Evolutionary conservation across 2,888 invertebrate genomes (phyloP).

Genomic region (Brachypalpus laphriformis): DNA sequence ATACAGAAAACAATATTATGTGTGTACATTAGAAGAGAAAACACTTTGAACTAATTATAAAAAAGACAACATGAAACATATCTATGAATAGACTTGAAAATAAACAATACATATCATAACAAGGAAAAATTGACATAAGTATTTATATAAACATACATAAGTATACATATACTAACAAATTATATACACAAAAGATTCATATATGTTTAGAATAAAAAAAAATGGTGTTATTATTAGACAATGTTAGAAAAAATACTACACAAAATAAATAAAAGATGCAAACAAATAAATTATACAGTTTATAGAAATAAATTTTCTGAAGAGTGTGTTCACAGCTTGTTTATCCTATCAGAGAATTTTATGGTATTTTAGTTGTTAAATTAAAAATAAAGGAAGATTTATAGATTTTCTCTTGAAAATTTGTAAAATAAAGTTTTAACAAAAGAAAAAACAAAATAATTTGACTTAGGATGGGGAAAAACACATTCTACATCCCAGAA

Average conservation of each 20-base stretch:
- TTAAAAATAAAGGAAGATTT: slow-evolving; percentile 3
- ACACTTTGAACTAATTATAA: slow-evolving; percentile 18
- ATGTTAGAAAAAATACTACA: slow-evolving; percentile 26
- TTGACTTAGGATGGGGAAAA: background rate
- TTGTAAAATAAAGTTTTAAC: background rate
- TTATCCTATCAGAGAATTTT: slow-evolving; percentile 45
- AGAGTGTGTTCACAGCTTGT: slow-evolving; percentile 70
- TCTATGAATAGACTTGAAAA: slow-evolving; percentile 79
- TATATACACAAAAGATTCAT: slow-evolving; percentile 21
- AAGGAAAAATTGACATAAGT: slow-evolving; percentile 41
- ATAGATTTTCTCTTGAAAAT: background rate
- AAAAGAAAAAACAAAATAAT: background rate
- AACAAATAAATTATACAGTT: slow-evolving; percentile 3
- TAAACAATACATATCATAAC: slow-evolving; percentile 80
- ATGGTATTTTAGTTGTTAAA: slow-evolving; percentile 47
- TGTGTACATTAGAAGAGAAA: slow-evolving; percentile 25
- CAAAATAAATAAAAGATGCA: slow-evolving; percentile 20
- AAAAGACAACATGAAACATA: slow-evolving; percentile 61
- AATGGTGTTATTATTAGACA: slow-evolving; percentile 7
- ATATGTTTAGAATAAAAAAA: background rate
- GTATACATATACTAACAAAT: slow-evolving; percentile 22
- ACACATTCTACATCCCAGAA: background rate
- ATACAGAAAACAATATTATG: background rate
- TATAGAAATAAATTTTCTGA: slow-evolving; percentile 38
- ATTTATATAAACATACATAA: slow-evolving; percentile 63